Evolutionary conservation across 1,140 invertebrate genomes (phyloP).

Genomic region (Laupala kohalensis): DNA sequence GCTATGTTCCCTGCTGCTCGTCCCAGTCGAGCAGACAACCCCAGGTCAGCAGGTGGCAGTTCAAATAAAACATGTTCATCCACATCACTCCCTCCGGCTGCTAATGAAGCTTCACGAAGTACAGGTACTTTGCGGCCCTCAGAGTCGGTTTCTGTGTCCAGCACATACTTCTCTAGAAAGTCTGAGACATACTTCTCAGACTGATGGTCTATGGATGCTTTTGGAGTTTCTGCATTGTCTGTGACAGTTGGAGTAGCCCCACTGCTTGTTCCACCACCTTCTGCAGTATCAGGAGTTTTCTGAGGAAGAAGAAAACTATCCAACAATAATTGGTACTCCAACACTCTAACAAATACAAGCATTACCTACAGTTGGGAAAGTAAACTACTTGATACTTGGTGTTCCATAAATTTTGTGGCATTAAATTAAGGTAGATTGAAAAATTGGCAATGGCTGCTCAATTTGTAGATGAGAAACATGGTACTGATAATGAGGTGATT

Average conservation of each 20-base stretch:
- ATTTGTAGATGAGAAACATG: too few relatives aligned
- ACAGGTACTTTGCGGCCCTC: constrained; percentile 38
- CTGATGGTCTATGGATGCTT: background rate
- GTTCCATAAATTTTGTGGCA: too few relatives aligned
- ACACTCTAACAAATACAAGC: too few relatives aligned
- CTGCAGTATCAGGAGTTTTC: background rate
- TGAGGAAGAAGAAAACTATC: too few relatives aligned
- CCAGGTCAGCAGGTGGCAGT: constrained; percentile 10
- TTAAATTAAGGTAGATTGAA: too few relatives aligned
- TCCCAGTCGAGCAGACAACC: constrained; percentile 9
- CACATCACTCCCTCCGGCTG: background rate
- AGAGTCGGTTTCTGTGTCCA: constrained; percentile 49
- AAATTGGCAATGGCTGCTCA: too few relatives aligned
- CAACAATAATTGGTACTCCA: too few relatives aligned
- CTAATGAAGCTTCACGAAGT: constrained; percentile 22
- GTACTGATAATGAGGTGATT: too few relatives aligned
- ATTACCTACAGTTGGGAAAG: too few relatives aligned
- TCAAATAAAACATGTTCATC: constrained; percentile 21
- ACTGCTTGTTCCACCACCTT: background rate
- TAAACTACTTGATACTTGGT: too few relatives aligned
- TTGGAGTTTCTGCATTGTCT: background rate
- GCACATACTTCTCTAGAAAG: constrained; percentile 49
- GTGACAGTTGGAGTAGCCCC: background rate
- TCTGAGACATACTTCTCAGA: constrained; percentile 41
- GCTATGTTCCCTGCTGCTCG: constrained; percentile 13